A percentile compares a stretch with the other conserved stretches of the same genome.
phyloP scores from a whole-genome alignment of 2,797 vertebrate genomes.

The Neomorphus geoffroyi region DNA sequence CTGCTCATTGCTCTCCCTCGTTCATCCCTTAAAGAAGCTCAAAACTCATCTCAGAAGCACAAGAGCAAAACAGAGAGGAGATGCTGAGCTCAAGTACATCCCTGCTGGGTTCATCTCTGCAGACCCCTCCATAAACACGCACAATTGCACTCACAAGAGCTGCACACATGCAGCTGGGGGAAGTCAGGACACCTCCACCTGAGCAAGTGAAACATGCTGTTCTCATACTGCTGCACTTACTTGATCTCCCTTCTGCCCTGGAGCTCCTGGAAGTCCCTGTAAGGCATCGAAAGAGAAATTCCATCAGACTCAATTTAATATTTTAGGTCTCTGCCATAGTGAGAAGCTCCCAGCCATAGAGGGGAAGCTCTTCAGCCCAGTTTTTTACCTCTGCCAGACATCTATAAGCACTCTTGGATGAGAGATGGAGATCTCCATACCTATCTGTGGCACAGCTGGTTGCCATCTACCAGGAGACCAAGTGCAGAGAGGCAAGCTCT shows the following conservation, averaged over 20 bases:
- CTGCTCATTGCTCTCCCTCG: not conserved
- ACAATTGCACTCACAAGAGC: not conserved
- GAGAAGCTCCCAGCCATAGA: not conserved
- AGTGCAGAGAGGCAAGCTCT: not conserved
- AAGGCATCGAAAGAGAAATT: not conserved
- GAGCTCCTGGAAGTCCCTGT: slow-evolving; percentile 81
- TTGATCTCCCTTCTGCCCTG: slow-evolving; percentile 86
- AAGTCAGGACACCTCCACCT: not conserved
- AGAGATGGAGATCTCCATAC: not conserved
- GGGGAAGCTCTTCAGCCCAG: not conserved
- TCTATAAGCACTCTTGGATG: not conserved
- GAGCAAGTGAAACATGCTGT: not conserved
- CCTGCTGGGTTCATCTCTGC: not conserved
- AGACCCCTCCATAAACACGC: not conserved
- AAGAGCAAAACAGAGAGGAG: not conserved
- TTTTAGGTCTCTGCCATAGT: not conserved
- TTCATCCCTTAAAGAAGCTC: not conserved
- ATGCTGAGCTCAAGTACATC: not conserved
- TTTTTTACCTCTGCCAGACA: not conserved
- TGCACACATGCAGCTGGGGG: not conserved
- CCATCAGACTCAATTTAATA: not conserved
- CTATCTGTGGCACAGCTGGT: not conserved
- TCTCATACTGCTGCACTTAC: slow-evolving; percentile 58
- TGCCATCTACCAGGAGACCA: not conserved
- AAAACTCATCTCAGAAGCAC: not conserved